Evolutionary conservation across 2,888 invertebrate species (phyloP), one percentile per base, ranked within the genome.

Genomic region (Amaurobius ferox): DNA sequence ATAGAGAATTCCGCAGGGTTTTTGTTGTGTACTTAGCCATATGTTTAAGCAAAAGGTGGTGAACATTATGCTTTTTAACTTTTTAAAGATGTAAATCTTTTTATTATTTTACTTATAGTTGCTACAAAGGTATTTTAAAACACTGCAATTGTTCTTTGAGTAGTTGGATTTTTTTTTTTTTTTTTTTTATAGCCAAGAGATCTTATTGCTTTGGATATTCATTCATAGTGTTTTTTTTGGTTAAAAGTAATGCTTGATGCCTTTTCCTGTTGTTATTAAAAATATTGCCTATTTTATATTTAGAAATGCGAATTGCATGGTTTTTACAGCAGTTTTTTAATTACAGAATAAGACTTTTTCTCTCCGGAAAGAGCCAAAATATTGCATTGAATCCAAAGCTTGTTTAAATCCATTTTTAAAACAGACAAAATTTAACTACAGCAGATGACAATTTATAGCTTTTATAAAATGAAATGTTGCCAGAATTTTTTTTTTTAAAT

Each of bases 61-160:
- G 55, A 55, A 23, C 55, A 55, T 23, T 3, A 23, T 55, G 2
- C 5, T 55, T 23, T 55, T 23, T 55, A n/a, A 23, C 55, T 55
- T 55, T 55, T 23, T 55, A 6, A 55, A 55, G 55, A 23, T 55
- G 23, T 23, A 55, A 55, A 55, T 55, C 55, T n/a, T 55, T n/a
- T n/a, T 55, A 44, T 44, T 44, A n/a, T n/a, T n/a, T 35, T 7
- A 9, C 35, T 7, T 5, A 55, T 23, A 23, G 11, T 23, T 55
- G 55, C 23, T 23, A 55, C 23, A 23, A 23, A 23, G 3, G 23
- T 3, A 55, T 55, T 23, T 44, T n/a, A n/a, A n/a, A n/a, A n/a
- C n/a, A n/a, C n/a, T 35, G 35, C 35, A 35, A 35, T 5, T 5
- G 35, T 7, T 5, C 9, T 35, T 35, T 35, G 9, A 35, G 35